Evolutionary conservation across 2,797 vertebrate species (phyloP), one percentile per base, ranked within the genome.

Genomic region (Enteromius anoplus): DNA sequence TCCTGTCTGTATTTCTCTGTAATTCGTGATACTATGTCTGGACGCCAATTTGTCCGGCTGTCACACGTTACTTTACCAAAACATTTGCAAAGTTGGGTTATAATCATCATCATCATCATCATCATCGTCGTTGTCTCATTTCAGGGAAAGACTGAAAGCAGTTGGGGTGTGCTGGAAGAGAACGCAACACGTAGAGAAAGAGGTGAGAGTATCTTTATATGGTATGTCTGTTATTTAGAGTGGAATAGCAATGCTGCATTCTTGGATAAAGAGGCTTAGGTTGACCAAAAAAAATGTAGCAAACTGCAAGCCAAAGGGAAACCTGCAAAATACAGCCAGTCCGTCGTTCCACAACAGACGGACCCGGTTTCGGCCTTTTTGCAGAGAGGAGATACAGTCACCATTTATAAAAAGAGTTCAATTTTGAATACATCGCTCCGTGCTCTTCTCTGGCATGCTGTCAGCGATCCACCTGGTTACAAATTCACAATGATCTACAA

Each of bases 111-210:
- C 15, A 29, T n/a, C 32, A 14, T 37, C 51, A 23, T 62, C 40
- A 1, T 40, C 40, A 40, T 55, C 32, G 3, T 55, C 21, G 3
- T 55, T 1, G 17, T 69, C 37, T 53, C 69, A 75, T 66, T 45
- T 71, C 77, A 82, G 53, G 64, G 78, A 77, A 75, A 64, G 51
- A 70, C 72, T 71, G 53, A 86, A 86, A 86, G 80, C 85, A 84
- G 78, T 83, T 78, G 66, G 78, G 81, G 86, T 81, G 75, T 70
- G 79, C 53, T 23, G 85, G 82, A 88, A 82, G 65, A 86, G 84
- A 86, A 85, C 58, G 72, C 77, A 40, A 77, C 85, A 53, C 78
- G 29, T 80, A 51, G 73, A 86, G 77, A 73, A 81, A 87, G 80
- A 80, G 49, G 49, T 29, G 84, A 73, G 70, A 45, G 75, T 17